Evolutionary conservation across 2,888 invertebrate genomes (phyloP), one percentile per base, ranked within the genome.

Genomic region (Sussaba pulchella): DNA sequence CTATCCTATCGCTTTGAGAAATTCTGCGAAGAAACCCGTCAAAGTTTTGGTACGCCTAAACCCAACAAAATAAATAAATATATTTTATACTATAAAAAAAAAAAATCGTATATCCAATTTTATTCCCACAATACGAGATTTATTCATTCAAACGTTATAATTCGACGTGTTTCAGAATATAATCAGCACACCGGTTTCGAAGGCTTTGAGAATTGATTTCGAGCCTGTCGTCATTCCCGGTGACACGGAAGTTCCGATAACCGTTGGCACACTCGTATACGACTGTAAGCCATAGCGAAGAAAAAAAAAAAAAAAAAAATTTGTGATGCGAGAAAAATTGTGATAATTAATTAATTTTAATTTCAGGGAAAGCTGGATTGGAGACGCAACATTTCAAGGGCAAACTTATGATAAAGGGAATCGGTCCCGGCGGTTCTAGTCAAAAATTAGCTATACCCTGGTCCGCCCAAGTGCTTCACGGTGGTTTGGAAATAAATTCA

Each of bases 241-340:
- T n/a, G 95, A 95, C 88, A 93, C 95, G 14, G 93, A 94, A 81
- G 92, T 93, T 83, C 93, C 94, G 67, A 94, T 94, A 39, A 93
- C 94, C 84, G 94, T 96, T 67, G 97, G 96, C 72, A 94, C 94
- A 74, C 92, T 96, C 82, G 94, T 95, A 71, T 94, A 96, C 84
- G 95, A 96, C 92, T 96, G 96, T 96, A 90, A 94, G 95, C 93
- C 5, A 45, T 31, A 6, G 31, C 6, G 31, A 5, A 5, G 2
- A 31, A 31, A 31, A 31, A 31, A 31, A 31, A 31, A 31, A 31
- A 31, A 31, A 3, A n/a, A 26, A 19, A 6, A 31, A 31, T 31
- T 2, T 31, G 31, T 31, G 31, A 39, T 10, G 4, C 4, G 0
- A 17, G 12, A 61, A 21, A 0, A 21, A 2, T 43, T 24, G 6